A percentile compares a stretch with the other conserved stretches of the same genome.
Evolutionary conservation across 2,113 vertebrate species (phyloP).

Genomic region (Charina bottae): DNA sequence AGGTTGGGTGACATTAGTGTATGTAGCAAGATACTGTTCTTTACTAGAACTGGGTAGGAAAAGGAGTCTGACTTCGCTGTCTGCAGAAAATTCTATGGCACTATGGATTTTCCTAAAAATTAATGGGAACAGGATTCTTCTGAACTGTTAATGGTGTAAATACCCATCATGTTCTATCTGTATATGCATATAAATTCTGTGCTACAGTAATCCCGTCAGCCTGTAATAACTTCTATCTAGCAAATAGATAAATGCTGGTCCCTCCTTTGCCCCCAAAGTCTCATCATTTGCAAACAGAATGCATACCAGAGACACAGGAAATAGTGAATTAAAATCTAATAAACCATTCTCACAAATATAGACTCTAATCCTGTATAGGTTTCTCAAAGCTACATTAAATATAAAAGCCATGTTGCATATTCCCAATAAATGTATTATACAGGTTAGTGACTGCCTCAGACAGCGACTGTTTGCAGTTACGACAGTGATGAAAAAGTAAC

Average conservation of each 20-base stretch:
- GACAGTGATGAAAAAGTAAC: too few relatives aligned
- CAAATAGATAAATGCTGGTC: too few relatives aligned
- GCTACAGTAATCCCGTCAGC: too few relatives aligned
- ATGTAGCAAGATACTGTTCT: not conserved
- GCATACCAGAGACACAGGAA: not conserved
- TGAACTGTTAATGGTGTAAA: not conserved
- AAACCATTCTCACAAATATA: not conserved
- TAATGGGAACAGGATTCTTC: not conserved
- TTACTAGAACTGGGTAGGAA: not conserved
- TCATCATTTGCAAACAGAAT: too few relatives aligned
- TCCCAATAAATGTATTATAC: not conserved
- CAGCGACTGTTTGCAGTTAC: too few relatives aligned
- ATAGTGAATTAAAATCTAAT: not conserved
- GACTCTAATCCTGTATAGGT: not conserved
- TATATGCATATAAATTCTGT: not conserved
- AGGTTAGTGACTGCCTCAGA: too few relatives aligned
- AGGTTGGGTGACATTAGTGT: not conserved
- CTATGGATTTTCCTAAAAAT: not conserved
- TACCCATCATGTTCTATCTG: not conserved
- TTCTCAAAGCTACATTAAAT: not conserved
- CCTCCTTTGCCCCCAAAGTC: too few relatives aligned
- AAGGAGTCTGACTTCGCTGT: not conserved
- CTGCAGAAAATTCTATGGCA: not conserved
- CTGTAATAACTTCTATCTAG: too few relatives aligned
- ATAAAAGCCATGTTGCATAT: not conserved